Percentiles rank a stretch among this genome's conserved stretches.
These are phyloP conservation scores for Chelonoidis abingdonii DNA, from an alignment of 2,113 vertebrate species.

Conservation along the genomic window DNA sequence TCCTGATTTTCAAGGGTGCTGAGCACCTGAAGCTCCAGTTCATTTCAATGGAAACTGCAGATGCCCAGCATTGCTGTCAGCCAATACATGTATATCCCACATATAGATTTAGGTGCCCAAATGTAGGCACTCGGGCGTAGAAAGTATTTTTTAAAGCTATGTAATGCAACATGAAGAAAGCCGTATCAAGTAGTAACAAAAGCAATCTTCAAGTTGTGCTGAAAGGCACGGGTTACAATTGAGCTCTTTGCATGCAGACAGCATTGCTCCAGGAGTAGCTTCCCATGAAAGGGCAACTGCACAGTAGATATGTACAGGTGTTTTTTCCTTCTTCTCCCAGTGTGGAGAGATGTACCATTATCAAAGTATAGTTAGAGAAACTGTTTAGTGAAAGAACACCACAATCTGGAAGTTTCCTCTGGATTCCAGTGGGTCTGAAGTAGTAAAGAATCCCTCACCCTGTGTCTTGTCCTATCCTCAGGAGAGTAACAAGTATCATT, in stretches of 20 bases:
- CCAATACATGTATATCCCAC: neutral
- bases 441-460: neutral
- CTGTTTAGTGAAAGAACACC: neutral
- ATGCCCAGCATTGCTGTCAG: neutral
- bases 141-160: neutral
- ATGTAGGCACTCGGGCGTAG: neutral
- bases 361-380: neutral
- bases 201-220: neutral
- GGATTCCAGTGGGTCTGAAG: neutral
- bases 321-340: no score
- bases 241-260: accelerated
- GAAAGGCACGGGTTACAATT: neutral
- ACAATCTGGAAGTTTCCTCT: neutral
- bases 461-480: neutral
- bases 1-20: accelerated
- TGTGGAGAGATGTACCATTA: neutral
- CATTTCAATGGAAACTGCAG: neutral
- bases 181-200: neutral
- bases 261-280: neutral
- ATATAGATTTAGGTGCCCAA: neutral
- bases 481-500: no score
- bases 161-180: neutral
- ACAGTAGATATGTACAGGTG: neutral
- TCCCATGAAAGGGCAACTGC: neutral
- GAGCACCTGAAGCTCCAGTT: neutral